Conservation (phyloP, 2,888 invertebrate genomes). For the Caenorhabditis japonica region DNA sequence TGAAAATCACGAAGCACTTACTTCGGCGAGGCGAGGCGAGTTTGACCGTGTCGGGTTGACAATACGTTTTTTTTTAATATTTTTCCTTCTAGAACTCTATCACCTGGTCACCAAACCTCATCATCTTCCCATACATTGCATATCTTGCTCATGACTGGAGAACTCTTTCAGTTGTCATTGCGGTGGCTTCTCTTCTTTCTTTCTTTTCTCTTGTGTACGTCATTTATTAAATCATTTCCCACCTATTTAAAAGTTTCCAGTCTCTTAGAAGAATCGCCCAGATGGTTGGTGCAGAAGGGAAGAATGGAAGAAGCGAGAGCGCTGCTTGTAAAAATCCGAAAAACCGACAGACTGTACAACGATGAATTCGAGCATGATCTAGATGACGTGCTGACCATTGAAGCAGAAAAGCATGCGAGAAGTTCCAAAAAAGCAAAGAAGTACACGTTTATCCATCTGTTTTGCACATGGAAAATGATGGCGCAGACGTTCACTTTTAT, state of each 20-base stretch:
- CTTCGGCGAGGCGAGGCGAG: too few species aligned
- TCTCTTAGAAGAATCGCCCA: slow-evolving; percentile 47
- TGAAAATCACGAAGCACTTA: too few species aligned
- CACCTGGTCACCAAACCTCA: slow-evolving; percentile 72
- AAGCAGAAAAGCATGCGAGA: slow-evolving; percentile 29
- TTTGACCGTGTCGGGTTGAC: too few species aligned
- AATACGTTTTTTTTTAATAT: too few species aligned
- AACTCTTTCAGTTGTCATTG: slow-evolving; percentile 37
- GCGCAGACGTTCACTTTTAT: slow-evolving; percentile 49
- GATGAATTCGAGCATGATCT: slow-evolving; percentile 33
- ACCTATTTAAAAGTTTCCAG: slow-evolving; percentile 24
- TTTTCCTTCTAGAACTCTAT: slow-evolving; percentile 46
- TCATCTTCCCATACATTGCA: slow-evolving; percentile 68
- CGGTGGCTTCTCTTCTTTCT: slow-evolving; percentile 31
- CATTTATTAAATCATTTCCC: not conserved
- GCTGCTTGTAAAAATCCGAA: slow-evolving; percentile 41
- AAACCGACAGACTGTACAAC: slow-evolving; percentile 34
- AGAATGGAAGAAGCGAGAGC: slow-evolving; percentile 35
- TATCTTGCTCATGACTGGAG: slow-evolving; percentile 46
- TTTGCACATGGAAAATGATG: slow-evolving; percentile 59
- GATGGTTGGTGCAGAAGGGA: slow-evolving; percentile 54
- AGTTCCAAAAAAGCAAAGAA: slow-evolving; percentile 43
- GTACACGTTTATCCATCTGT: slow-evolving; percentile 54
- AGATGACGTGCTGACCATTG: slow-evolving; percentile 35
- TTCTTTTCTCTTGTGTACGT: slow-evolving; percentile 40